Conservation (phyloP, 2,888 invertebrate genomes). For the Autographa gamma region DNA sequence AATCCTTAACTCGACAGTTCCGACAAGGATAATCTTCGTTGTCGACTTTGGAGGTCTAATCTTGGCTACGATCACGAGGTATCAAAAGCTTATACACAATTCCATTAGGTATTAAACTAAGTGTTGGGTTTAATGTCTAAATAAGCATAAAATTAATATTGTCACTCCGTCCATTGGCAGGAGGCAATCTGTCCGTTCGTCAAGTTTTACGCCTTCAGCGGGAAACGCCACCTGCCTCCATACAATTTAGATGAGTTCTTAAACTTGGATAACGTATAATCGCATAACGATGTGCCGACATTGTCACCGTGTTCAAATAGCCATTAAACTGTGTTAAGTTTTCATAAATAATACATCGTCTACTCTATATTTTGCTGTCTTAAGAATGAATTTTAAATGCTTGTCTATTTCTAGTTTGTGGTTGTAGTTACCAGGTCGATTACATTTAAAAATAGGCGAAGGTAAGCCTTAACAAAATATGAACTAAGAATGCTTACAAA, state of each 20-base stretch:
- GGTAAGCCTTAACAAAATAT: no score
- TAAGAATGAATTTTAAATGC: background rate
- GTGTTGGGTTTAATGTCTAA: constrained; percentile 46
- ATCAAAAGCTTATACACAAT: constrained; percentile 38
- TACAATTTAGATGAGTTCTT: constrained; percentile 62
- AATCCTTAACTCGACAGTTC: constrained; percentile 8
- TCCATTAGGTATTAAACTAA: constrained; percentile 45
- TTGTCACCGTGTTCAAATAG: constrained; percentile 27
- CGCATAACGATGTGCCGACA: constrained; percentile 31
- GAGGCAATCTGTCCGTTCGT: constrained; percentile 51
- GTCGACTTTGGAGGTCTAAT: constrained; percentile 17
- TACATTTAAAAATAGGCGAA: no score
- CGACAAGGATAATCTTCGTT: constrained; percentile 15
- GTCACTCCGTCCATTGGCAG: constrained; percentile 43
- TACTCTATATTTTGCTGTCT: background rate
- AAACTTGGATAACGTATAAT: constrained; percentile 53
- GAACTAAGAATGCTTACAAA: no score
- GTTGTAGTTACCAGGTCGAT: no score
- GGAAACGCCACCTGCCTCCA: constrained; percentile 55
- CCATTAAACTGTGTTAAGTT: constrained; percentile 8
- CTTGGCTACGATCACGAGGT: constrained; percentile 17
- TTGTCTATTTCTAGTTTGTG: background rate
- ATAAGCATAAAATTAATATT: constrained; percentile 55
- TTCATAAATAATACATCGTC: constrained; percentile 2
- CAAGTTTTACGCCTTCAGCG: constrained; percentile 54